Base-by-base conservation (phyloP, 1,140 invertebrate genomes). In the Dreissena polymorpha region DNA sequence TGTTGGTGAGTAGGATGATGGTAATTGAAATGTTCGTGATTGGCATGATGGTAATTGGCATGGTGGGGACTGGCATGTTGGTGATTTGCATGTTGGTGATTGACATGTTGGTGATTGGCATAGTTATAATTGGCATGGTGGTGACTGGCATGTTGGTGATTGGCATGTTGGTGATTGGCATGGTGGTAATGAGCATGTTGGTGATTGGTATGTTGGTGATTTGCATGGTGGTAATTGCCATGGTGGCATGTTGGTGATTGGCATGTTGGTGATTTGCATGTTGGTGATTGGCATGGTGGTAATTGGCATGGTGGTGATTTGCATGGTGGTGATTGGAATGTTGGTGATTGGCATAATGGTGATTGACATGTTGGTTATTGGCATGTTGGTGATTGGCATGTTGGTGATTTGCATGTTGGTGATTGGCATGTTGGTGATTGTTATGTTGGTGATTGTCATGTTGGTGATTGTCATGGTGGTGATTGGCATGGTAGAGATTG, bases 401-500 rank as follows among this genome's bases (percentile, higher is more conserved):
- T 67, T 75, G 53, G 63, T 83, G 80, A 79, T 79, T 23, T 78
- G 77, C 72, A 83, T 78, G 73, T 78, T 77, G 80, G 77, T 83
- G 80, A 77, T 83, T 53, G 77, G 78, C 72, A 77, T 83, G 80
- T 78, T 83, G 80, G 77, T 76, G 80, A 83, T 83, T 71, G 77
- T 60, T 49, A 77, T 83, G 60, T 53, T 79, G 65, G 51, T 79
- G 27, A 79, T 83, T 21, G 78, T 79, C 73, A 78, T 65, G 55
- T 64, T 65, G 74, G 67, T 55, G 67, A 81, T 69, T 51, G 29
- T 81, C 39, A 79, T 69, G 64, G 39, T 72, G 67, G 55, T 53
- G 67, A 57, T 51, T n/a, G 49, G 2, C 57, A 67, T 10, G 60
- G 29, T 50, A 60, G 27, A 3, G 74, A 51, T 77, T n/a, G n/a